Percentiles rank a stretch among this genome's conserved stretches.
phyloP scores from a whole-genome alignment of 1,140 invertebrate genomes.

The Micrasema minimum region DNA sequence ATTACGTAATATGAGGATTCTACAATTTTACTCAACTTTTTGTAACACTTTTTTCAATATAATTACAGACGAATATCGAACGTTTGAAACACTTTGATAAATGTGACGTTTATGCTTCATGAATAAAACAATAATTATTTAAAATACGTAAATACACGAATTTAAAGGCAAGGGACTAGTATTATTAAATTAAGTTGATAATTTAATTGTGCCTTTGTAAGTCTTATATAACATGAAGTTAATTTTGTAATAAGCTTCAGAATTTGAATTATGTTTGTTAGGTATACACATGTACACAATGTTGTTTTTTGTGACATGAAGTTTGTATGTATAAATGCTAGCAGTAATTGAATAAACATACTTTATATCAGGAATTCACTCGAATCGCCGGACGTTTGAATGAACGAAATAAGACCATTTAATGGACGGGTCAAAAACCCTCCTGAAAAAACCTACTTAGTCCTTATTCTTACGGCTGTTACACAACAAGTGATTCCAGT shows the following conservation, averaged over 20 bases:
- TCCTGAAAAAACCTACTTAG: constrained; percentile 28
- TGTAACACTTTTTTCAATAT: constrained; percentile 14
- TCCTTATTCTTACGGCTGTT: constrained; percentile 31
- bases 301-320: too few relatives aligned
- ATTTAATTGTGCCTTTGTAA: too few relatives aligned
- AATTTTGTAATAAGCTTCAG: too few relatives aligned
- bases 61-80: constrained; percentile 12
- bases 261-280: too few relatives aligned
- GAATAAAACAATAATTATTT: too few relatives aligned
- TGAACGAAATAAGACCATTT: constrained; percentile 19
- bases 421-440: constrained; percentile 13
- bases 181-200: too few relatives aligned
- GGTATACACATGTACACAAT: too few relatives aligned
- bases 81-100: constrained; percentile 11
- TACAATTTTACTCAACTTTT: constrained; percentile 3
- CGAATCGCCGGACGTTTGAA: background rate
- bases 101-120: background rate
- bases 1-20: constrained; percentile 25
- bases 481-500: constrained; percentile 39
- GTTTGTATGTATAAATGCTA: too few relatives aligned
- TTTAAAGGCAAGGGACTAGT: too few relatives aligned
- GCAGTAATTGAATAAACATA: background rate
- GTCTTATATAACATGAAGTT: too few relatives aligned
- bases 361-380: background rate
- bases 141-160: too few relatives aligned